A percentile compares a stretch with the other conserved stretches of the same genome.
Evolutionary conservation across 2,113 vertebrate genomes (phyloP).

Genomic region (Scytalopus superciliaris): DNA sequence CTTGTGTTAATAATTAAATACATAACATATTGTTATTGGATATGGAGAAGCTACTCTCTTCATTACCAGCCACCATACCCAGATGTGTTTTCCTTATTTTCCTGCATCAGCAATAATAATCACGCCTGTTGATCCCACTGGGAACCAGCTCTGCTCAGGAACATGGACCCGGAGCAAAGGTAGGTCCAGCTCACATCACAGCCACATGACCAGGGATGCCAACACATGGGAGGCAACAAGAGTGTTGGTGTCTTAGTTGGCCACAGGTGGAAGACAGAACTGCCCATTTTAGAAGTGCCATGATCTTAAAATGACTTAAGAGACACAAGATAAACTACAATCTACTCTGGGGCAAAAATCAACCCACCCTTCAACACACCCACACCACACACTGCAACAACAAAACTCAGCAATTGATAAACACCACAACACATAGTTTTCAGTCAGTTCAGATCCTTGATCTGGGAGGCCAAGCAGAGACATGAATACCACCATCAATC

Average conservation of each 20-base stretch:
- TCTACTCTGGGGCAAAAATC: neutral
- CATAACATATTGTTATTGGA: neutral
- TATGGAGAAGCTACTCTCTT: neutral
- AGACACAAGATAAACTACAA: neutral
- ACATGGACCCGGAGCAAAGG: neutral
- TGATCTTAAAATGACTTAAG: neutral
- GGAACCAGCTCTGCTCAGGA: neutral
- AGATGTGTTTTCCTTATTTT: neutral
- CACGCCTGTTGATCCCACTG: neutral
- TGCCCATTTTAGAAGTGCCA: rapidly evolving
- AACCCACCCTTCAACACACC: neutral
- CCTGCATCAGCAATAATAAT: neutral
- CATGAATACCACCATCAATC: rapidly evolving
- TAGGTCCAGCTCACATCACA: neutral
- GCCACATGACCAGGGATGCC: neutral
- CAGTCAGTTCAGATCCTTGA: neutral
- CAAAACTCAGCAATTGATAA: neutral
- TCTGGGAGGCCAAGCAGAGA: neutral
- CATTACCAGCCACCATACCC: neutral
- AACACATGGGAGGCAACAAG: rapidly evolving
- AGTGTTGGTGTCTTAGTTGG: no score
- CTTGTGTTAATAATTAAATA: neutral
- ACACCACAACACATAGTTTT: neutral
- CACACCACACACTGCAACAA: neutral
- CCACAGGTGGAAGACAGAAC: neutral